A percentile compares a stretch with the other conserved stretches of the same genome.
These are phyloP conservation scores for Pachydiplax longipennis DNA, from an alignment of 2,888 invertebrate species.

Conservation along the genomic window DNA sequence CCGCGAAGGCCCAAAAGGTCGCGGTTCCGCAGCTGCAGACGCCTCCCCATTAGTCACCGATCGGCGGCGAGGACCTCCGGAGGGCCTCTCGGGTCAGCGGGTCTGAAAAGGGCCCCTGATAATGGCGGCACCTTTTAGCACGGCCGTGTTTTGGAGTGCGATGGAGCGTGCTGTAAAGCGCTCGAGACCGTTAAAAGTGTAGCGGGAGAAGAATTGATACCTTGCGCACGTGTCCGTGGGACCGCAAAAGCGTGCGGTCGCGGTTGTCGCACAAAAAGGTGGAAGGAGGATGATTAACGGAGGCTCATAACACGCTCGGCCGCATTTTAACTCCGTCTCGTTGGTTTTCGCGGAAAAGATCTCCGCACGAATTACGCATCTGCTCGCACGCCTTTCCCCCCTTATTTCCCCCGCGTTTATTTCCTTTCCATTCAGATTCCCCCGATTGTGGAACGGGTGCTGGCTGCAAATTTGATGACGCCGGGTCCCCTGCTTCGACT, in stretches of 20 bases:
- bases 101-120: neutral
- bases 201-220: neutral
- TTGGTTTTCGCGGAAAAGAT: neutral
- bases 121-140: neutral
- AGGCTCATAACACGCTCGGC: neutral
- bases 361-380: neutral
- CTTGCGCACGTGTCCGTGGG: neutral
- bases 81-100: neutral
- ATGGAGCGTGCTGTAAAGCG: slow-evolving; percentile 27
- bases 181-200: neutral
- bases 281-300: neutral
- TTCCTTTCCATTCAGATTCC: no score
- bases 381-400: neutral
- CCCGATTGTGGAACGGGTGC: no score
- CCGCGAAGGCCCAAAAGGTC: no score
- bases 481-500: no score
- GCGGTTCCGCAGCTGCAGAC: neutral
- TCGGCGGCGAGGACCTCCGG: neutral
- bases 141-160: slow-evolving; percentile 4
- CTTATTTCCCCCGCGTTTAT: no score
- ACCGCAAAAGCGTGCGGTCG: neutral
- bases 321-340: neutral
- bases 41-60: neutral
- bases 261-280: neutral
- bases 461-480: no score